Evolutionary conservation across 2,797 vertebrate species (phyloP).

Genomic region (Carcharodon carcharias): DNA sequence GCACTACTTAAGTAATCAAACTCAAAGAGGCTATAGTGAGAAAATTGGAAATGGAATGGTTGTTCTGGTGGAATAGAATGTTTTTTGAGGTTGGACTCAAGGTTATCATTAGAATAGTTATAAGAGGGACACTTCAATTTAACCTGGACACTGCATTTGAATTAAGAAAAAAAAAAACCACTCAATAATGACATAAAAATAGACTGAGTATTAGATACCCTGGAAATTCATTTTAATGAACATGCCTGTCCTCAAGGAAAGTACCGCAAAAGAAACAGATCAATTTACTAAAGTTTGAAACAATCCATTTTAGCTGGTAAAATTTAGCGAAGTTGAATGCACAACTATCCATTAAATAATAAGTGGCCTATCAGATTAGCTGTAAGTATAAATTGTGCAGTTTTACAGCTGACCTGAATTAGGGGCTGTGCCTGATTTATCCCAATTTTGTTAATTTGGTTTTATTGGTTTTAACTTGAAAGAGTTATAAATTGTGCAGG

Average conservation of each 20-base stretch:
- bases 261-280: neutral
- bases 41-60: neutral
- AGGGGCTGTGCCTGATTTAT: too few relatives aligned
- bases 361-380: neutral
- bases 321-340: neutral
- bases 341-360: neutral
- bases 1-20: neutral
- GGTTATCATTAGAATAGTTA: neutral
- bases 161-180: neutral
- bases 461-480: too few relatives aligned
- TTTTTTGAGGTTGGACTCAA: constrained; percentile 6
- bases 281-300: neutral
- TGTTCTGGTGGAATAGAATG: neutral
- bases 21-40: neutral
- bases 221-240: neutral
- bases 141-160: neutral
- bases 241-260: neutral
- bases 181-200: neutral
- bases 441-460: too few relatives aligned
- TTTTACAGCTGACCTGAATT: too few relatives aligned
- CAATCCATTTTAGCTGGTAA: neutral
- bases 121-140: neutral
- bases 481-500: neutral
- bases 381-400: neutral
- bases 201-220: neutral